Conservation (phyloP, 2,888 invertebrate species). For the Ctenicera cuprea region DNA sequence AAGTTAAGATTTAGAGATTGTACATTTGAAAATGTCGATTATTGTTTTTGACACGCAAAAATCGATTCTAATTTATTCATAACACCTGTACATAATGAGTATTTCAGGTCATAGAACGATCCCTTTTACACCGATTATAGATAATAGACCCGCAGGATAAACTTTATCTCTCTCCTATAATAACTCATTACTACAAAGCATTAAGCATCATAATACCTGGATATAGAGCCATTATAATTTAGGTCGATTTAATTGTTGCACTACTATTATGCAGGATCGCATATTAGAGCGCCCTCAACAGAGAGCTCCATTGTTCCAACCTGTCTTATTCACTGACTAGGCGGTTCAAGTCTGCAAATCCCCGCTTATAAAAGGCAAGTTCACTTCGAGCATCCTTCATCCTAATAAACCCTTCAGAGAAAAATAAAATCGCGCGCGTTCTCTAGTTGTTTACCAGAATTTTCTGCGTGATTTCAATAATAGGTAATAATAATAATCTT, state of each 20-base stretch:
- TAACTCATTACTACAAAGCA: conserved; percentile 46
- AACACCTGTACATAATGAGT: too few relatives aligned
- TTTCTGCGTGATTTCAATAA: not conserved
- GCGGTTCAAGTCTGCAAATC: conserved; percentile 23
- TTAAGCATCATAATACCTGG: conserved; percentile 47
- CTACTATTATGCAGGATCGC: conserved; percentile 41
- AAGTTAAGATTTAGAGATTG: too few relatives aligned
- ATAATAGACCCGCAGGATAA: conserved; percentile 42
- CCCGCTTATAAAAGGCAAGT: conserved; percentile 17
- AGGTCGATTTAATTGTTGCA: conserved; percentile 50
- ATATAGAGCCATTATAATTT: conserved; percentile 44
- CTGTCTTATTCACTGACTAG: conserved; percentile 24
- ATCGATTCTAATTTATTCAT: too few relatives aligned
- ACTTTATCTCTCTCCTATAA: conserved; percentile 36
- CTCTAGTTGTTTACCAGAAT: not conserved
- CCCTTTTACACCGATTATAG: conserved; percentile 7
- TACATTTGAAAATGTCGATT: too few relatives aligned
- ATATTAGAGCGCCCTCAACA: conserved; percentile 16
- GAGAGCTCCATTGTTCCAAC: conserved; percentile 32
- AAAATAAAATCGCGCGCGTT: not conserved
- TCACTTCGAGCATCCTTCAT: conserved; percentile 16
- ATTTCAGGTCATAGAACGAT: not conserved
- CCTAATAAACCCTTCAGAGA: conserved; percentile 5
- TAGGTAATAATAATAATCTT: too few relatives aligned
- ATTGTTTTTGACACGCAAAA: too few relatives aligned